Base-by-base conservation (phyloP, 2,113 vertebrate species). In the Fregetta grallaria region DNA sequence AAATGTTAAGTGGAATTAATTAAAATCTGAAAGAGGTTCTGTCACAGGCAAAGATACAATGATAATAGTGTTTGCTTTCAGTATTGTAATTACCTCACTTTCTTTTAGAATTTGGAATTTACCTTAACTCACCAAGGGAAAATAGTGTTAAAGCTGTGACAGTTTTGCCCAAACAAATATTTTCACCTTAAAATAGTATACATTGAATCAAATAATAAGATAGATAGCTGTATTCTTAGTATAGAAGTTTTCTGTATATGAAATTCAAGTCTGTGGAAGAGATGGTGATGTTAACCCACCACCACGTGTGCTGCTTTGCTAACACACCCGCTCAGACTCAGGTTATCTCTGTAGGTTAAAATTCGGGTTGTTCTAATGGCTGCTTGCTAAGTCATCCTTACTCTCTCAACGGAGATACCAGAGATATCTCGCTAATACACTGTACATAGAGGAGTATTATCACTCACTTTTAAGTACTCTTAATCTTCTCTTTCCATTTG, bases 1-100 rank as follows among this genome's bases (percentile, higher is more conserved):
- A 97, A 96, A 98, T 81, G 94, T 96, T 97, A 97, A 97, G 95
- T 97, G 91, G 95, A 87, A 97, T 97, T 97, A 97, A 98, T 98
- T 98, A 97, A 97, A 97, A 94, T 94, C 90, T 94, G 92, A 65
- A 96, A 85, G 85, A 65, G 86, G 55, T 94, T 94, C 90, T 92
- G 74, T 97, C 88, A 68, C 22, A 96, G 92, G 94, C 82, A 92
- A 87, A 75, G 79, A 89, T 94, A 52, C 10, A 66, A 71, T 87
- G 92, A 96, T 95, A 93, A 96, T 95, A 97, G 73, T 42, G 20
- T 26, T 80, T 80, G 67, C 79, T 93, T 94, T 94, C 93, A 94
- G 6, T 52, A 17, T 34, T 92, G 71, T 19, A 91, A 87, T 96
- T 91, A 80, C 62, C 66, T 76, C 59, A n/a, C 56, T 94, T 91